phyloP scores from a whole-genome alignment of 1,140 invertebrate species.

The Caenorhabditis brenneri region DNA sequence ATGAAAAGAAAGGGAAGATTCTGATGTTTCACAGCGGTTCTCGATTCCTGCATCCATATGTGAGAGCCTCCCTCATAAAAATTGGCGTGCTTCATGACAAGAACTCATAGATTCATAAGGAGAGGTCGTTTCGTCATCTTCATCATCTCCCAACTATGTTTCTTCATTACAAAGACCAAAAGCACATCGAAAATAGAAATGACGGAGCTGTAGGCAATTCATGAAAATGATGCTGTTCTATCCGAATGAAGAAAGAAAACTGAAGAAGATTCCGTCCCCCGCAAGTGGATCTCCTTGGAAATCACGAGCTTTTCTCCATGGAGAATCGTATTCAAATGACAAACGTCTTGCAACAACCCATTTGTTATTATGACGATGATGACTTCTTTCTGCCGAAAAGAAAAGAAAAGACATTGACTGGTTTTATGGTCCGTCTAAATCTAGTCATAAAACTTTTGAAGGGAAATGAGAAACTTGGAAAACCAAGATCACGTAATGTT shows the following conservation, averaged over 20 bases:
- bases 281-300: constrained; percentile 12
- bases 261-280: too few relatives aligned
- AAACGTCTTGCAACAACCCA: constrained; percentile 5
- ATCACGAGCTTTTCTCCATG: not conserved
- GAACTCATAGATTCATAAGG: constrained; percentile 35
- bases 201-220: not conserved
- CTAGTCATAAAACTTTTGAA: not conserved
- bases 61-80: not conserved
- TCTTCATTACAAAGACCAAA: constrained; percentile 32
- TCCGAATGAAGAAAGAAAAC: not conserved
- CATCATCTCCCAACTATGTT: constrained; percentile 1
- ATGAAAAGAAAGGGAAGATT: not conserved
- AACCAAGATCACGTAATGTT: not conserved
- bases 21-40: not conserved
- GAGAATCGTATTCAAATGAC: not conserved
- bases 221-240: not conserved
- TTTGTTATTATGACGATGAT: constrained; percentile 27
- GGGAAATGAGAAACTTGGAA: not conserved
- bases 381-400: not conserved
- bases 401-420: not conserved
- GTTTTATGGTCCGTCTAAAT: constrained; percentile 11
- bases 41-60: constrained; percentile 5
- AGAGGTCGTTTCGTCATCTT: constrained; percentile 38
- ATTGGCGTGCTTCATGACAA: constrained; percentile 30
- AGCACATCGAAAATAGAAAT: constrained; percentile 28